Conservation (phyloP, 2,797 vertebrate genomes). For the Trichosurus vulpecula region DNA sequence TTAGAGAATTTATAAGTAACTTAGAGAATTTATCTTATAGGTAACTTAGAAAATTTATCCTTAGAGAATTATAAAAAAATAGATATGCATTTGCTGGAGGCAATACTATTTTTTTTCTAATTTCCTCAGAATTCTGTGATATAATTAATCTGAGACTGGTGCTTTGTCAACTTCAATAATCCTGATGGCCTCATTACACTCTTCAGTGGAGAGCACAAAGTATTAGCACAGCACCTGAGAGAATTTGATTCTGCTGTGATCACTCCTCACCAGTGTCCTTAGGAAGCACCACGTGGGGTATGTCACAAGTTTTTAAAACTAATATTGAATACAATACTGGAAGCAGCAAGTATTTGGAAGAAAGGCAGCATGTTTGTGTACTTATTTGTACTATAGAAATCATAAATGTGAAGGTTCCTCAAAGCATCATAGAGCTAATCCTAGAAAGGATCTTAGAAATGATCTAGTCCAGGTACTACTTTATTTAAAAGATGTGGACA, state of each 20-base stretch:
- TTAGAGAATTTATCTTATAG: conserved; percentile 56
- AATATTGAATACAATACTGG: conserved; percentile 65
- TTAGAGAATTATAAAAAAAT: conserved; percentile 62
- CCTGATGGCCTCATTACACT: conserved; percentile 61
- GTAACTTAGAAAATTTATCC: conserved; percentile 17
- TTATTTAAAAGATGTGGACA: background rate
- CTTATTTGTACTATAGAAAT: background rate
- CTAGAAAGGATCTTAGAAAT: background rate
- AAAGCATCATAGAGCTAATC: background rate
- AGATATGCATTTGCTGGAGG: conserved; percentile 48
- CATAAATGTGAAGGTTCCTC: background rate
- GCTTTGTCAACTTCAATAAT: conserved; percentile 60
- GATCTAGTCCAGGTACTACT: background rate
- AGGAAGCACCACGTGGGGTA: conserved; percentile 43
- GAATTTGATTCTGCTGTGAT: conserved; percentile 61
- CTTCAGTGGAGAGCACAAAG: conserved; percentile 65
- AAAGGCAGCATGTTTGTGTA: background rate
- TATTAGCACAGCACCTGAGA: conserved; percentile 58
- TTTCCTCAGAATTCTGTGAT: conserved; percentile 67
- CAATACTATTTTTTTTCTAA: conserved; percentile 53
- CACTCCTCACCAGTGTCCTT: conserved; percentile 61
- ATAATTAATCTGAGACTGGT: conserved; percentile 63
- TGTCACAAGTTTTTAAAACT: conserved; percentile 65
- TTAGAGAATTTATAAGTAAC: conserved; percentile 6
- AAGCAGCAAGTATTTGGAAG: background rate